phyloP scores from a whole-genome alignment of 2,797 vertebrate species.

The Rhinella marina region DNA sequence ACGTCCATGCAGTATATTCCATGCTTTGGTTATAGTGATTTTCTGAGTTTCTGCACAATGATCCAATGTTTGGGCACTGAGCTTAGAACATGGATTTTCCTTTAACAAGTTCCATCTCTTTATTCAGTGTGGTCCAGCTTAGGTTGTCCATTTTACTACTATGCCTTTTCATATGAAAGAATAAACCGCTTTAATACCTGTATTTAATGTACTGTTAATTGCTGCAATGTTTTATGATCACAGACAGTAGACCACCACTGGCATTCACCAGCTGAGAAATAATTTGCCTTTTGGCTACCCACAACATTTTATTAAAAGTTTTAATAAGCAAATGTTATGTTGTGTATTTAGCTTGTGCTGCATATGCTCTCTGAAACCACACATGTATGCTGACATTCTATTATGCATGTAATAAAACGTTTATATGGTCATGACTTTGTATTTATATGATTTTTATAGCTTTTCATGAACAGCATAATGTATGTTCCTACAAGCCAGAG shows the following conservation, averaged over 20 bases:
- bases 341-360: constrained; percentile 17
- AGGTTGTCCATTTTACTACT: background rate
- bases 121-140: constrained; percentile 60
- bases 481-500: background rate
- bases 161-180: background rate
- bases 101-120: constrained; percentile 70
- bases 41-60: constrained; percentile 66
- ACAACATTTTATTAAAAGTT: constrained; percentile 24
- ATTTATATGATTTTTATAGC: background rate
- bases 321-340: constrained; percentile 19
- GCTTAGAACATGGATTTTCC: constrained; percentile 70
- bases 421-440: background rate
- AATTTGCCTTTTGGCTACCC: constrained; percentile 39
- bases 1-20: constrained; percentile 53
- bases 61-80: constrained; percentile 65
- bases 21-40: constrained; percentile 67
- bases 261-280: background rate
- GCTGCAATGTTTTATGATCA: background rate
- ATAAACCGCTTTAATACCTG: background rate
- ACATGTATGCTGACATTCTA: background rate
- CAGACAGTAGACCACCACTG: background rate
- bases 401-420: background rate
- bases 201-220: background rate
- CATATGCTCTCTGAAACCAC: background rate
- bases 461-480: background rate